Evolutionary conservation across 2,888 invertebrate species (phyloP).

Genomic region (Plagiodera versicolora): DNA sequence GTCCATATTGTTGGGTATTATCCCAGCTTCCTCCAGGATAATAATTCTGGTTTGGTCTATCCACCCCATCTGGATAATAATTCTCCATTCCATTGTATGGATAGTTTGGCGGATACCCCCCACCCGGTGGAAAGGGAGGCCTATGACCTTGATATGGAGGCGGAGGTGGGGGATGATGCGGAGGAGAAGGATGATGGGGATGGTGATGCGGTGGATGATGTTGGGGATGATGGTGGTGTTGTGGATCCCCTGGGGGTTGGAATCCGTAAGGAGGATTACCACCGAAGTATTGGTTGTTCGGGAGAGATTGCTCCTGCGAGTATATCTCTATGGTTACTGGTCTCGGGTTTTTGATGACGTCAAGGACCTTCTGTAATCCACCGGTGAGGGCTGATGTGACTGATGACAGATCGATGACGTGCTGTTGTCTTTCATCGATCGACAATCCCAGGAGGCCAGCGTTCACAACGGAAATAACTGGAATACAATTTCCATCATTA

Average conservation of each 20-base stretch:
- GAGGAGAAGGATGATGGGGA: not conserved
- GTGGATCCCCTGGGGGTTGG: not conserved
- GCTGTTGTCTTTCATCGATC: not conserved
- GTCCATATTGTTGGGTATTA: not conserved
- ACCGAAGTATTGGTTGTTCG: not conserved
- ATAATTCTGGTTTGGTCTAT: not conserved
- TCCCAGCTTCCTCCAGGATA: not conserved
- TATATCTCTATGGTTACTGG: conserved; percentile 4
- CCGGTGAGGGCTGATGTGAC: not conserved
- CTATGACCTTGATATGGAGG: not conserved
- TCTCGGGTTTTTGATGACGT: not conserved
- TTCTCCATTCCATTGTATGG: not conserved
- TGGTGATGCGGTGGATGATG: not conserved
- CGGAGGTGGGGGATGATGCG: no score
- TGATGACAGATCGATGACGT: not conserved
- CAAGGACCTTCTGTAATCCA: conserved; percentile 2
- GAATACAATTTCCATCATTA: not conserved
- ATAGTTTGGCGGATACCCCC: not conserved
- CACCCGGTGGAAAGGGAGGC: not conserved
- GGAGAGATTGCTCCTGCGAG: not conserved
- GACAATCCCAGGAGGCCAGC: not conserved
- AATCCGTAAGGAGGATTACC: not conserved
- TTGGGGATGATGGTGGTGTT: not conserved
- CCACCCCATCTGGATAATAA: not conserved
- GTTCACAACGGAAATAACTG: not conserved